Evolutionary conservation across 2,888 invertebrate species (phyloP), one percentile per base, ranked within the genome.

Genomic region (Thecocarcelia acutangulata): DNA sequence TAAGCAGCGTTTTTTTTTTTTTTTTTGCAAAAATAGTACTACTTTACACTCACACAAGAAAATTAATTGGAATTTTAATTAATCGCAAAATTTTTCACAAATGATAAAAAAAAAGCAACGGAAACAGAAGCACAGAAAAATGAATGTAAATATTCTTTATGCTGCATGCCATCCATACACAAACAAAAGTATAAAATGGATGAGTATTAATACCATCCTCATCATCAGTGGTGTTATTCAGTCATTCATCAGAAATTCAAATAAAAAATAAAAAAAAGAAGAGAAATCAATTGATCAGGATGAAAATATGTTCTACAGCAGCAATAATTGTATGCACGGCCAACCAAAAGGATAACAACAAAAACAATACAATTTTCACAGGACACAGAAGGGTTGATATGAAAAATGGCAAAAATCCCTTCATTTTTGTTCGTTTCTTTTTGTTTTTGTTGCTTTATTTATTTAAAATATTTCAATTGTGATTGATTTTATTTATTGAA

Each of bases 51-150:
- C 83, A 83, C 80, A 84, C 82, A 85, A 84, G 84, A 84, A 86
- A 87, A 85, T 86, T 87, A 87, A 87, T 87, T 88, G 88, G 86
- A 87, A 87, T 89, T 89, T 89, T 88, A 89, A 89, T 89, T 88
- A 89, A 87, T 85, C 61, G 85, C 70, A 85, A 86, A 86, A 86
- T 86, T 86, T 73, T 77, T 83, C 81, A 72, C 83, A 83, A 82
- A 83, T 75, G 64, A 52, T 70, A 40, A 68, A 73, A 69, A 58
- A 63, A 42, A 24, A 42, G 37, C 46, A 44, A 19, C 15, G 52
- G 63, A 28, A 28, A 28, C 33, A 9, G 33, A 33, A 33, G 9
- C 33, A 9, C 33, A 33, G 33, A 77, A 68, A 48, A 58, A 69
- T 66, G 59, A 40, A 70, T 74, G 78, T 69, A 82, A 82, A 82